phyloP scores from a whole-genome alignment of 1,140 invertebrate genomes.

The Mylabris phalerata region DNA sequence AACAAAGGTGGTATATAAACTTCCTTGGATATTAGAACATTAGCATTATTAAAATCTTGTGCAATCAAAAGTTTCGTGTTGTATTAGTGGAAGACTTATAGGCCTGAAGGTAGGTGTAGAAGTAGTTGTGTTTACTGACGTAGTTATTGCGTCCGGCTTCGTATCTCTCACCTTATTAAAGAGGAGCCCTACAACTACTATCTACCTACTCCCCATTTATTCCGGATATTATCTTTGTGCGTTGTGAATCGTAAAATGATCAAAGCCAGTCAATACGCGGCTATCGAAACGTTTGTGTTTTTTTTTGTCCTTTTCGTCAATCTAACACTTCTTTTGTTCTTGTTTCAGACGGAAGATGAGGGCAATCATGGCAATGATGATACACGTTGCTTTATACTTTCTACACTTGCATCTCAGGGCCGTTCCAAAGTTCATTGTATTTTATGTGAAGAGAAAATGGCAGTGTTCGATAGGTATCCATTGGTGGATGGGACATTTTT shows the following conservation, averaged over 20 bases:
- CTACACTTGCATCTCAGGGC: constrained; percentile 77
- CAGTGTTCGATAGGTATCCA: constrained; percentile 94
- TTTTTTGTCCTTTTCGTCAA: no score
- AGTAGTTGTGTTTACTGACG: constrained; percentile 10
- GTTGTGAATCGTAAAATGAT: constrained; percentile 10
- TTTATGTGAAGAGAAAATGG: constrained; percentile 79
- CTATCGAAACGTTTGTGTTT: no score
- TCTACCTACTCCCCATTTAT: neutral
- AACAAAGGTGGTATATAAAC: no score
- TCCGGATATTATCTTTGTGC: constrained; percentile 19
- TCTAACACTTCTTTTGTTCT: constrained; percentile 36
- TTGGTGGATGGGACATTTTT: constrained; percentile 97
- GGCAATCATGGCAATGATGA: constrained; percentile 96
- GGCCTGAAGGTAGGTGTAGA: neutral
- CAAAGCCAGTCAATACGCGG: neutral
- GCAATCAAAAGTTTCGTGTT: neutral
- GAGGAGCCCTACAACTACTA: no score
- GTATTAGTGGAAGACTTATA: constrained; percentile 9
- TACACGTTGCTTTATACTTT: constrained; percentile 86
- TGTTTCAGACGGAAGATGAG: constrained; percentile 90
- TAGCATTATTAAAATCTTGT: constrained; percentile 15
- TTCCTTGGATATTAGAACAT: neutral
- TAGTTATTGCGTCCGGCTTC: constrained; percentile 26
- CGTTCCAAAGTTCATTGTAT: constrained; percentile 79
- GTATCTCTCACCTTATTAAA: constrained; percentile 16